Evolutionary conservation across 2,797 vertebrate genomes (phyloP).

Genomic region (Pyrrhura leucotis): DNA sequence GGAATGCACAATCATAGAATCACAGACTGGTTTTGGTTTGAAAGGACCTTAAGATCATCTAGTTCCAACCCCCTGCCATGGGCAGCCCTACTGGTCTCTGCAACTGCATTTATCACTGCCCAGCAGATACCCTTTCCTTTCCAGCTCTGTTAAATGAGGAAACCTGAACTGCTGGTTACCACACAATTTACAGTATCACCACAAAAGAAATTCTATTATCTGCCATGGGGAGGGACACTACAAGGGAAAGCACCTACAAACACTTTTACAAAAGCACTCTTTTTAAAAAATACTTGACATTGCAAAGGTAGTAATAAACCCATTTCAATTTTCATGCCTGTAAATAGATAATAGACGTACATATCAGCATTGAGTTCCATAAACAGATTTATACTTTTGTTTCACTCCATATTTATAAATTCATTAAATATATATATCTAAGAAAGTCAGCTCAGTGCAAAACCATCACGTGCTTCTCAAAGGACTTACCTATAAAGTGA

Average conservation of each 20-base stretch:
- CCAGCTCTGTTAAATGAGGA: no score
- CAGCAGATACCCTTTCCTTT: no score
- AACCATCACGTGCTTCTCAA: not conserved
- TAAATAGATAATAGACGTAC: not conserved
- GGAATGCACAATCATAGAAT: not conserved
- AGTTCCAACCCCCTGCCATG: not conserved
- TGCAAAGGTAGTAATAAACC: not conserved
- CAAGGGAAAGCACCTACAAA: not conserved
- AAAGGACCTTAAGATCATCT: not conserved
- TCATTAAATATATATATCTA: not conserved
- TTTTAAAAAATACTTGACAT: not conserved
- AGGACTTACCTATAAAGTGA: slow-evolving; percentile 90
- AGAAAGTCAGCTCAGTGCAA: not conserved
- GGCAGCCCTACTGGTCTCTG: no score
- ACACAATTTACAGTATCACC: no score
- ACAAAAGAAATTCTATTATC: no score
- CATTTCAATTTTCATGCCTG: not conserved
- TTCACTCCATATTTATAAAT: not conserved
- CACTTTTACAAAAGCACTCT: not conserved
- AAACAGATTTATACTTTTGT: not conserved
- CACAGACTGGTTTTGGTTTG: not conserved
- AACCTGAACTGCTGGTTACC: no score
- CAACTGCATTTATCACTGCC: no score
- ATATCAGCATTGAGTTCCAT: not conserved
- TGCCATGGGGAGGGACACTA: not conserved